Evolutionary conservation across 2,888 invertebrate genomes (phyloP).

Genomic region (Scaptomyza polygonia): DNA sequence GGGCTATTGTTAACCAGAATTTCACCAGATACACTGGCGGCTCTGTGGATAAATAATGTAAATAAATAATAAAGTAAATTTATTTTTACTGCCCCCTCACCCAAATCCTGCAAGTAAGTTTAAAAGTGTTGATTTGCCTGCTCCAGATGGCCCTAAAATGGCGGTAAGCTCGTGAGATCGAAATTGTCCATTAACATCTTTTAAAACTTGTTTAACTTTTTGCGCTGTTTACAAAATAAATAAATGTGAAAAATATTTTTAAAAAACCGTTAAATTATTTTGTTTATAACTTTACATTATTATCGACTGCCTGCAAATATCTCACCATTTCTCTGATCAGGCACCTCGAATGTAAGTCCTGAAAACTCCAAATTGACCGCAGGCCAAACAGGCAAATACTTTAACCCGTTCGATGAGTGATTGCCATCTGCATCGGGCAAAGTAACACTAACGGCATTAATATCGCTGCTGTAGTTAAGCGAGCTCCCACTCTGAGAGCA

Average conservation of each 20-base stretch:
- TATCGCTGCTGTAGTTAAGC: conserved; percentile 79
- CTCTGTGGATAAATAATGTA: conserved; percentile 84
- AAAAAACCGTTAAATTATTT: no score
- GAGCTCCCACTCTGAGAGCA: conserved; percentile 71
- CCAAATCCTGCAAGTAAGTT: conserved; percentile 96
- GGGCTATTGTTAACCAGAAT: conserved; percentile 92
- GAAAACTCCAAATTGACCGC: conserved; percentile 93
- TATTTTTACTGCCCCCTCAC: conserved; percentile 85
- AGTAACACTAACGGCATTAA: conserved; percentile 82
- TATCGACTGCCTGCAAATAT: conserved; percentile 14
- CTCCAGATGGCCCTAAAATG: conserved; percentile 96
- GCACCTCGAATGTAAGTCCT: conserved; percentile 92
- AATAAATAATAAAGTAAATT: not conserved
- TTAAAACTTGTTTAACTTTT: conserved; percentile 89
- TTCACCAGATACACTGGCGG: conserved; percentile 88
- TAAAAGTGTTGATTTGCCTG: conserved; percentile 95
- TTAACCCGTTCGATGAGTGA: conserved; percentile 85
- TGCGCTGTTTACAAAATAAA: conserved; percentile 85
- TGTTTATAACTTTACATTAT: not conserved
- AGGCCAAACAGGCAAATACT: conserved; percentile 88
- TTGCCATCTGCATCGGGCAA: conserved; percentile 85
- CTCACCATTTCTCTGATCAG: conserved; percentile 88
- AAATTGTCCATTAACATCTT: conserved; percentile 93
- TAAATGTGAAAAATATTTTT: not conserved
- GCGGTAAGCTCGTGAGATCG: conserved; percentile 94